These are phyloP conservation scores for Acrobasis suavella DNA, from an alignment of 2,888 invertebrate genomes.

Conservation along the genomic window DNA sequence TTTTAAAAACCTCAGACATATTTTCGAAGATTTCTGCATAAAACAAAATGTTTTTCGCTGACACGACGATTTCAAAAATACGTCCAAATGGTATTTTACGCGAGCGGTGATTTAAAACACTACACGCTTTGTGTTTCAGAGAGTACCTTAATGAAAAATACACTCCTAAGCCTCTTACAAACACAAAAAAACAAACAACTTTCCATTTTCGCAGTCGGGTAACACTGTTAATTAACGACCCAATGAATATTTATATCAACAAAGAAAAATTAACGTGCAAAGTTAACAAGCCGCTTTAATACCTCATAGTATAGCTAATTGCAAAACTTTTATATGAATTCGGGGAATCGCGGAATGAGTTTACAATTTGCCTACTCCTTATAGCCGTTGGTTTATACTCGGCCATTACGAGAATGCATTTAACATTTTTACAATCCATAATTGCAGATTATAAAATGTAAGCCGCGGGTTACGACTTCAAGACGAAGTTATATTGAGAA, in stretches of 20 bases:
- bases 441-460: slow-evolving; percentile 77
- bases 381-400: slow-evolving; percentile 61
- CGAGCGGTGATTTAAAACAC: too few relatives aligned
- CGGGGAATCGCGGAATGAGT: slow-evolving; percentile 58
- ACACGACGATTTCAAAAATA: too few relatives aligned
- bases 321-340: slow-evolving; percentile 59
- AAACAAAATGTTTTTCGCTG: too few relatives aligned
- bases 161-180: neutral
- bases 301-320: slow-evolving; percentile 44
- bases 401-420: slow-evolving; percentile 69
- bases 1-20: too few relatives aligned
- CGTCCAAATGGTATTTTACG: too few relatives aligned
- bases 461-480: slow-evolving; percentile 34
- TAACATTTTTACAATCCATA: slow-evolving; percentile 80
- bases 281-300: slow-evolving; percentile 26
- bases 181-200: neutral
- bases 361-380: slow-evolving; percentile 63
- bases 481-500: neutral
- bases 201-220: neutral
- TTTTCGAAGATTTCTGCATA: too few relatives aligned
- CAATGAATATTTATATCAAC: slow-evolving; percentile 10
- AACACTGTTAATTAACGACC: neutral
- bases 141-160: too few relatives aligned
- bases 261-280: neutral
- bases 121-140: too few relatives aligned